Evolutionary conservation across 1,140 invertebrate genomes (phyloP).

Genomic region (Subanguina moxae): DNA sequence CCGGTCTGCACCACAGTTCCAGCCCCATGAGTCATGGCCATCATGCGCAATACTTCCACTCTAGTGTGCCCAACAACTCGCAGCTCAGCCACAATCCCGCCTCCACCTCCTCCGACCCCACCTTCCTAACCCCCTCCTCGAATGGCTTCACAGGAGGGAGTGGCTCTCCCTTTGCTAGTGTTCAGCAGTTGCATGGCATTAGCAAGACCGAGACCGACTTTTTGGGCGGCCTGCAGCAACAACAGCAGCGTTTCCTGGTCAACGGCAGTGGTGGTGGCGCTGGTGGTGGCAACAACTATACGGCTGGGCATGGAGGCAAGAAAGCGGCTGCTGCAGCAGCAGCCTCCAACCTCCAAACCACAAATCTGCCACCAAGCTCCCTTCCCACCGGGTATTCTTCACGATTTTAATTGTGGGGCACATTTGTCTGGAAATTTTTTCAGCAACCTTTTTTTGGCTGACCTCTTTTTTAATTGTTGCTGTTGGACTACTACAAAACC

Average conservation of each 20-base stretch:
- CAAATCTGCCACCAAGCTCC: no score
- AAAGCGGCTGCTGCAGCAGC: not conserved
- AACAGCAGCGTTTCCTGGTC: not conserved
- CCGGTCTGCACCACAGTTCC: not conserved
- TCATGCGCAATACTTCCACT: not conserved
- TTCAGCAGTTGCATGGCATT: not conserved
- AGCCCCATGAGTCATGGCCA: not conserved
- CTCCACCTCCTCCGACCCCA: constrained; percentile 5
- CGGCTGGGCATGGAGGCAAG: not conserved
- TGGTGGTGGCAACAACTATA: not conserved
- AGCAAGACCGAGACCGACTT: not conserved
- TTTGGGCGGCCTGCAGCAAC: not conserved
- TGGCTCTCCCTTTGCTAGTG: not conserved
- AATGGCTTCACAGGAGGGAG: not conserved
- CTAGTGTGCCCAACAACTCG: not conserved
- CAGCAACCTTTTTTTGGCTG: no score
- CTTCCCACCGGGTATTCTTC: no score
- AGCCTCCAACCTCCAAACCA: no score
- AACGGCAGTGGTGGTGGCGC: not conserved
- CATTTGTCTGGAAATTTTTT: no score
- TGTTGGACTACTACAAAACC: no score
- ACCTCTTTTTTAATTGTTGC: no score
- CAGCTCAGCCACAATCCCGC: not conserved
- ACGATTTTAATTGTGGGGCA: no score
- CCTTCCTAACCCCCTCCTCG: not conserved